Evolutionary conservation across 2,797 vertebrate species (phyloP), one percentile per base, ranked within the genome.

Genomic region (Diglossa cyanea): DNA sequence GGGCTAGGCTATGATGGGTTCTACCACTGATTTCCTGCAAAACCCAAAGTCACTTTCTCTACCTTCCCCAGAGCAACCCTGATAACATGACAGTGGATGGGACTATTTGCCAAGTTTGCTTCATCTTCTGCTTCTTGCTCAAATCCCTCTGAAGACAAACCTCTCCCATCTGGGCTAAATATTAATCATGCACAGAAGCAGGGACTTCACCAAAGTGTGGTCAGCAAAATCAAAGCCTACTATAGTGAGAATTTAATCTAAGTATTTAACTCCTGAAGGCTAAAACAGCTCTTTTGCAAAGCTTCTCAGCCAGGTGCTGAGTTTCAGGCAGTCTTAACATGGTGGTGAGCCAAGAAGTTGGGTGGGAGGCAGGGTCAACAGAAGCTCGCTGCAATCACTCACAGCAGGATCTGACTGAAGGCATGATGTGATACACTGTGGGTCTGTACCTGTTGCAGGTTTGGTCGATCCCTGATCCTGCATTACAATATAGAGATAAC

Each of bases 381-480:
- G 78, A 63, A 65, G 37, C 33, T 48, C 1, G 1, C 37, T 55
- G 25, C 57, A 66, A 11, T 10, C 0, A 1, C 31, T 35, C 4
- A 3, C 51, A 51, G 24, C 53, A 77, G 61, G 10, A 48, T 35
- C 11, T 0, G 0, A 13, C 11, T n/a, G 60, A 51, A 72, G 70
- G 62, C 31, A 28, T 3, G 6, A 33, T 4, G 7, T 19, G 24
- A 58, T 16, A 10, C 0, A 1, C 23, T 18, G 3, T 4, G 5
- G 39, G 42, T 54, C 65, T 28, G 20, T 33, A 31, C 12, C 51
- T 25, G 7, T 30, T 44, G 33, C 30, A 48, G 26, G 26, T 45
- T 63, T 72, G 71, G 45, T 47, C 35, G 39, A 78, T 40, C 30
- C 40, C 47, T 58, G 30, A 68, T 58, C 30, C 42, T 44, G 54